Evolutionary conservation across 2,797 vertebrate genomes (phyloP).

Genomic region (Brotula barbata): DNA sequence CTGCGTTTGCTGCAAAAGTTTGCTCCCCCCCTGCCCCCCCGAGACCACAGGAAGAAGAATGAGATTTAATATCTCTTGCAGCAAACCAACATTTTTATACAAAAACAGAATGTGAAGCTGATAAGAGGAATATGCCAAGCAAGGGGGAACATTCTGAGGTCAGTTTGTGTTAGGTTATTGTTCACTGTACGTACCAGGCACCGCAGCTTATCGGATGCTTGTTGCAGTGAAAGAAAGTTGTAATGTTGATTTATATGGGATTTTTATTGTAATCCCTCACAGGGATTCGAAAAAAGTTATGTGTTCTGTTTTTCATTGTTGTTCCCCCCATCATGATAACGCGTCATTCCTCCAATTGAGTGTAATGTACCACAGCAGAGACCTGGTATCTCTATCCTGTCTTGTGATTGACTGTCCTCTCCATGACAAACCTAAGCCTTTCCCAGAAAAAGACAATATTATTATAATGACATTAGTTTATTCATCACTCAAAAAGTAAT

Average conservation of each 20-base stretch:
- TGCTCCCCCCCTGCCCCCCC: constrained; percentile 13
- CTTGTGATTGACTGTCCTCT: not conserved
- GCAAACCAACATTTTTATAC: not conserved
- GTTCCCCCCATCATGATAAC: constrained; percentile 64
- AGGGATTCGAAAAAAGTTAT: constrained; percentile 18
- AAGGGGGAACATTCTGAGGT: constrained; percentile 31
- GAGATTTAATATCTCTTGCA: constrained; percentile 25
- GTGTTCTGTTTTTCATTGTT: constrained; percentile 47
- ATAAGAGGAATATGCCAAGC: constrained; percentile 29
- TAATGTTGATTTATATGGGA: constrained; percentile 1
- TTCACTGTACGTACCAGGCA: constrained; percentile 39
- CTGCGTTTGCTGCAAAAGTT: constrained; percentile 28
- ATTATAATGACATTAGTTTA: too few relatives aligned
- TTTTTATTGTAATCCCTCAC: constrained; percentile 34
- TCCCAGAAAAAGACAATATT: too few relatives aligned
- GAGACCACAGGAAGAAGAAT: constrained; percentile 36
- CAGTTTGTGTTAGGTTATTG: constrained; percentile 5
- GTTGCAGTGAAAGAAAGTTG: constrained; percentile 27
- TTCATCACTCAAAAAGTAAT: too few relatives aligned
- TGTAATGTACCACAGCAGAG: constrained; percentile 55
- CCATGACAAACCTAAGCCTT: not conserved
- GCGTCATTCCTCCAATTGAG: constrained; percentile 64
- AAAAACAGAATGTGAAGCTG: constrained; percentile 23
- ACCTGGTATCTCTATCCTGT: constrained; percentile 60
- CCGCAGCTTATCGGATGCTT: constrained; percentile 19